Evolutionary conservation across 2,113 vertebrate species (phyloP).

Genomic region (Centropristis striata): DNA sequence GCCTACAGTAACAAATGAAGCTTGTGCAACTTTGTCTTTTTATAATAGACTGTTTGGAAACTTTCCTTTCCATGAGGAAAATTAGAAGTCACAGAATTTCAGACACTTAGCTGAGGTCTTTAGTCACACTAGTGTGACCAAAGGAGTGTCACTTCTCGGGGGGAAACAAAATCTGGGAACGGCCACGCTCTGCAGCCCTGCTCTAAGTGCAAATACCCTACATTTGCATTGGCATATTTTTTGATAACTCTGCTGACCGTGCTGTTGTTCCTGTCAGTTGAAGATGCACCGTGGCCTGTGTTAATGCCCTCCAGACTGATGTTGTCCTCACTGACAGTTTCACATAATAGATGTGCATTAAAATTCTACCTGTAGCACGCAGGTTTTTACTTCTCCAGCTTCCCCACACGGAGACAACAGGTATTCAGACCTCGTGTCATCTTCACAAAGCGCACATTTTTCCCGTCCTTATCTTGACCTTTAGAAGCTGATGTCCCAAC

Average conservation of each 20-base stretch:
- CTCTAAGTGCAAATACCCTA: neutral
- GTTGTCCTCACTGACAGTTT: slow-evolving; percentile 23
- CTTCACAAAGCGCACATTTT: slow-evolving; percentile 18
- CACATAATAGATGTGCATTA: neutral
- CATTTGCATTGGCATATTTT: slow-evolving; percentile 26
- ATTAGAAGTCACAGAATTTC: slow-evolving; percentile 26
- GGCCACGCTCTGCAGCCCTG: slow-evolving; percentile 11
- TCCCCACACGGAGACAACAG: neutral
- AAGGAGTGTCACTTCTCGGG: neutral
- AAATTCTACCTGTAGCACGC: neutral
- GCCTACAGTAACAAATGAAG: slow-evolving; percentile 25
- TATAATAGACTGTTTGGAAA: slow-evolving; percentile 29
- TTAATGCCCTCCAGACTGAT: neutral
- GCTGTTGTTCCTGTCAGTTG: neutral
- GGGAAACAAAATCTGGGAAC: slow-evolving; percentile 11
- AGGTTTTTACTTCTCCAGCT: neutral
- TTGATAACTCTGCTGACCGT: neutral
- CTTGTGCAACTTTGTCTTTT: slow-evolving; percentile 30
- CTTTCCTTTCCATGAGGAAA: slow-evolving; percentile 6
- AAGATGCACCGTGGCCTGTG: neutral
- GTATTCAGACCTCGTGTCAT: slow-evolving; percentile 24
- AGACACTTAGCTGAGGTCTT: slow-evolving; percentile 34
- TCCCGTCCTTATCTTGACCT: slow-evolving; percentile 41
- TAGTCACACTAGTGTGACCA: slow-evolving; percentile 41
- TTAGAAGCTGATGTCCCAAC: slow-evolving; percentile 40